Percentiles rank a stretch among this genome's conserved stretches.
phyloP scores from a whole-genome alignment of 2,113 vertebrate species.

The Phyllopteryx taeniolatus region DNA sequence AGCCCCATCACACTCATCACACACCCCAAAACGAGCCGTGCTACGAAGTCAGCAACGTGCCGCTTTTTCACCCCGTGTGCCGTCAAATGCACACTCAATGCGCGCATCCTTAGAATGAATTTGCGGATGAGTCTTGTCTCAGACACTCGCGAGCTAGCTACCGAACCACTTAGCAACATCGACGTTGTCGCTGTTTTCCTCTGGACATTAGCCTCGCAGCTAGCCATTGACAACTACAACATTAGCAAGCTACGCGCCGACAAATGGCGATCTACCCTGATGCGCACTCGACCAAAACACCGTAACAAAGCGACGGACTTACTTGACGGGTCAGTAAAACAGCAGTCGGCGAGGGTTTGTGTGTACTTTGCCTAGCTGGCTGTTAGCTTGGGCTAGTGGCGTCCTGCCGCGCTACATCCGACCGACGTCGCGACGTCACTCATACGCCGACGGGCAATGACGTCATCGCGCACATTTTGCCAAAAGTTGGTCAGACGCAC shows the following conservation, averaged over 20 bases:
- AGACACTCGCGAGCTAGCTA: not conserved
- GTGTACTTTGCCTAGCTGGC: slow-evolving; percentile 24
- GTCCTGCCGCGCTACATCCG: slow-evolving; percentile 62
- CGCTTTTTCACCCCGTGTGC: not conserved
- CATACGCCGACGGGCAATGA: slow-evolving; percentile 4
- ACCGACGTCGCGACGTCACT: slow-evolving; percentile 46
- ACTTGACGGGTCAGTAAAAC: slow-evolving; percentile 30
- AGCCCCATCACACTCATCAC: not conserved
- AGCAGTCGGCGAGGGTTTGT: slow-evolving; percentile 7
- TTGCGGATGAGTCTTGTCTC: not conserved
- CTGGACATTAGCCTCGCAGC: slow-evolving; percentile 46
- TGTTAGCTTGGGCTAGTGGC: slow-evolving; percentile 52
- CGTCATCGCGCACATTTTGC: slow-evolving; percentile 12
- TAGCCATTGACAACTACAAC: slow-evolving; percentile 43
- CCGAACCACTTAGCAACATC: slow-evolving; percentile 29
- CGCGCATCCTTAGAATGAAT: not conserved
- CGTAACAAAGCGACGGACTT: slow-evolving; percentile 18
- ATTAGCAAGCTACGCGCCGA: not conserved
- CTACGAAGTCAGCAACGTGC: not conserved
- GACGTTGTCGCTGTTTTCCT: slow-evolving; percentile 34
- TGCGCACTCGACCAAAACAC: not conserved
- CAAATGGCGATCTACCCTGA: not conserved
- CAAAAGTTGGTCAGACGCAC: not conserved
- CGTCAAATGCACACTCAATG: not conserved
- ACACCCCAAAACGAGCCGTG: not conserved